Conservation (phyloP, 2,113 vertebrate species). For the Balaeniceps rex region DNA sequence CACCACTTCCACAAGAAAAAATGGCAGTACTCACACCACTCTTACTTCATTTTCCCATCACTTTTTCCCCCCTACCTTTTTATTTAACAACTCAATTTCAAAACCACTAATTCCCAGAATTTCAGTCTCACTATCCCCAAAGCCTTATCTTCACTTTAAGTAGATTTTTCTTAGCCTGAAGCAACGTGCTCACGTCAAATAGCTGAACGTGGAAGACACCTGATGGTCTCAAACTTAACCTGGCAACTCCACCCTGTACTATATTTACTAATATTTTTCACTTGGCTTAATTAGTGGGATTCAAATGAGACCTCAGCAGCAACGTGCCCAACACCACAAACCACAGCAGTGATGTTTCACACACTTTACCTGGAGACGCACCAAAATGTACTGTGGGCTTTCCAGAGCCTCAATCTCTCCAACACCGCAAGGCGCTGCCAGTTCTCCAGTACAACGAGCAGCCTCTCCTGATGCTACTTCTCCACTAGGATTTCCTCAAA, state of each 20-base stretch:
- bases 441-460: rapidly evolving
- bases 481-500: not conserved
- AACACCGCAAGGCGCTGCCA: rapidly evolving
- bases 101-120: not conserved
- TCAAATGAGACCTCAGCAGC: not conserved
- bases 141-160: not conserved
- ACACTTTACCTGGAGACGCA: not conserved
- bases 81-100: not conserved
- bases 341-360: not conserved
- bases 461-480: not conserved
- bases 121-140: not conserved
- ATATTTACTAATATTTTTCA: not conserved
- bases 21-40: not conserved
- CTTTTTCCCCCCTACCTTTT: not conserved
- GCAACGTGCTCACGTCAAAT: not conserved
- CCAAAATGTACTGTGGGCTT: not conserved
- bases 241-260: not conserved
- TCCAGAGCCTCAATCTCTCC: not conserved
- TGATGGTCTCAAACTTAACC: not conserved
- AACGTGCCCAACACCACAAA: not conserved
- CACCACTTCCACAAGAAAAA: not conserved
- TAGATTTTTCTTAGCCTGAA: not conserved
- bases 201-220: not conserved
- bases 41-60: not conserved
- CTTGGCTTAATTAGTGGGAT: not conserved